Conservation (phyloP, 2,113 vertebrate genomes). For the Anser cygnoides region DNA sequence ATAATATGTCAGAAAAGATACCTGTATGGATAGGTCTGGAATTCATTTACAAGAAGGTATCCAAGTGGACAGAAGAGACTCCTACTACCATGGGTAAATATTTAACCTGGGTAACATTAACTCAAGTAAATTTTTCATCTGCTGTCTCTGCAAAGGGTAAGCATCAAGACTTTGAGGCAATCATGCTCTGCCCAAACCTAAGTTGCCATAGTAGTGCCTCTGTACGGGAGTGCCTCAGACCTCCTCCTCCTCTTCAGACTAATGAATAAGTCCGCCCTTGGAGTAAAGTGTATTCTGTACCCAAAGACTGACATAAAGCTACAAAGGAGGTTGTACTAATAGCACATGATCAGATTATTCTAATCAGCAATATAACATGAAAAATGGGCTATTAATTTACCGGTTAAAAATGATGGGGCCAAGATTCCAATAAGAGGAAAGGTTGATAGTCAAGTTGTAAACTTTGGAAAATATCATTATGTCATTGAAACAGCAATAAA, state of each 20-base stretch:
- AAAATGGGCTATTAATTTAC: neutral
- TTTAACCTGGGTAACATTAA: neutral
- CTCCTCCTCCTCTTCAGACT: neutral
- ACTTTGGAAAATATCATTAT: neutral
- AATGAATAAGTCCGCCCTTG: neutral
- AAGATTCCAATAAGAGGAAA: neutral
- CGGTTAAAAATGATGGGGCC: neutral
- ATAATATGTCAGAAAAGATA: neutral
- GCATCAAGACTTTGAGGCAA: neutral
- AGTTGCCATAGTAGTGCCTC: neutral
- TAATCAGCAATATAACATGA: neutral
- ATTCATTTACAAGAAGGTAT: neutral
- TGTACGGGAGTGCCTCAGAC: neutral
- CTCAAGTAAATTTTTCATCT: neutral
- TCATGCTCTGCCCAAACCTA: neutral
- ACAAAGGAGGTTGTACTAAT: neutral
- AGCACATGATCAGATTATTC: neutral
- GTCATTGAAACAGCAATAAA: neutral
- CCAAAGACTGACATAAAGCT: neutral
- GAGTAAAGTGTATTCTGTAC: neutral
- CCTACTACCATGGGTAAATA: neutral
- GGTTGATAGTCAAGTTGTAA: neutral
- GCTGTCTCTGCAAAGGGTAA: neutral
- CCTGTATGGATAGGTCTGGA: neutral
- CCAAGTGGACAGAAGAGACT: neutral